Evolutionary conservation across 2,113 vertebrate species (phyloP).

Genomic region (Grus americana): DNA sequence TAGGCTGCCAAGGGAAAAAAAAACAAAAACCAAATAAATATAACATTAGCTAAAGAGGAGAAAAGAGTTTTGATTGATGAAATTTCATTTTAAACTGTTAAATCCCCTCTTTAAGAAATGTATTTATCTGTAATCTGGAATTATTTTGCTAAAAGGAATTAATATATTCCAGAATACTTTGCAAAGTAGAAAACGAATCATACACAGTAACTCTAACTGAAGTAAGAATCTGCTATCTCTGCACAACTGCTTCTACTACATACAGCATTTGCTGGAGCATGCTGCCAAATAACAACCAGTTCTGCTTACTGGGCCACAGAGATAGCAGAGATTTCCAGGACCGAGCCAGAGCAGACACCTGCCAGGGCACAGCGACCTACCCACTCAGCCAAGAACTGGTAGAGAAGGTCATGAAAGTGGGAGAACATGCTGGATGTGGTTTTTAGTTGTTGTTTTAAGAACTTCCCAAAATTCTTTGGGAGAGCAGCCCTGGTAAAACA

Average conservation of each 20-base stretch:
- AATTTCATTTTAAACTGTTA: neutral
- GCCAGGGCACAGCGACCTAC: neutral
- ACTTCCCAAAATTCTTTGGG: neutral
- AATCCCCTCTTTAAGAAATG: neutral
- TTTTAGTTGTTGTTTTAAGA: neutral
- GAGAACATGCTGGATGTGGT: neutral
- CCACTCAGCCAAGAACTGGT: neutral
- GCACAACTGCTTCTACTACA: neutral
- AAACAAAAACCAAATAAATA: neutral
- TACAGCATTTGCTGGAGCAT: neutral
- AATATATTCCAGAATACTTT: neutral
- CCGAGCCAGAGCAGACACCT: neutral
- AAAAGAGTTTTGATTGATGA: neutral
- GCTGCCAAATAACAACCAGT: neutral
- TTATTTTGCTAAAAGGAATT: neutral
- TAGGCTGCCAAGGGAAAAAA: constrained; percentile 16
- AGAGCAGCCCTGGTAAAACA: neutral
- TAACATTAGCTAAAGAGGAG: neutral
- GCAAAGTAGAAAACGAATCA: neutral
- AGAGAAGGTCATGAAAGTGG: neutral
- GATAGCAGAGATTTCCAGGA: neutral
- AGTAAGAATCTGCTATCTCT: neutral
- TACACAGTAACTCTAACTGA: neutral
- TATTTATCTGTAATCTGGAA: neutral
- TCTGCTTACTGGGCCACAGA: neutral